These are phyloP conservation scores for Aphaenogaster rudis DNA, from an alignment of 1,140 invertebrate genomes.

Conservation along the genomic window DNA sequence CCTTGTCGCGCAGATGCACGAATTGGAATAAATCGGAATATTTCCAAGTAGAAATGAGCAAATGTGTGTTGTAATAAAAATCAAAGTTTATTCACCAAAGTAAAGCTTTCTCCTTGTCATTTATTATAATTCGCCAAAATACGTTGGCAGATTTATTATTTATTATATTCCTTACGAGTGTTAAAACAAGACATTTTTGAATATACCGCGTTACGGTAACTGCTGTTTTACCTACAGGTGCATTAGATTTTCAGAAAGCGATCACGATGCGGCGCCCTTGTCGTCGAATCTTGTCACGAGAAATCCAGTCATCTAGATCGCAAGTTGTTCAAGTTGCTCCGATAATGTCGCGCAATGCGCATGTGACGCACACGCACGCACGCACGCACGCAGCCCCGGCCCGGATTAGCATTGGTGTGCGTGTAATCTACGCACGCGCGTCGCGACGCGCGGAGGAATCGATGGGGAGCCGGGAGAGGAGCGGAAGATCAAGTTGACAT, in stretches of 20 bases:
- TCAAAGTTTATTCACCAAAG: not conserved
- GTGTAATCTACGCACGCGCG: not conserved
- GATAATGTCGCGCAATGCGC: slow-evolving; percentile 9
- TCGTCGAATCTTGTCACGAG: not conserved
- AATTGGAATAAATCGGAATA: not conserved
- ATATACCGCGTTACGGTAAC: not conserved
- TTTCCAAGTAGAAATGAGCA: not conserved
- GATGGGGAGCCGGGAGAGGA: not conserved
- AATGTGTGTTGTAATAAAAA: not conserved
- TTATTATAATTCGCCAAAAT: not conserved
- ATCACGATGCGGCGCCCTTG: not conserved
- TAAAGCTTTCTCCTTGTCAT: not conserved
- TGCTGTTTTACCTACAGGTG: slow-evolving; percentile 62
- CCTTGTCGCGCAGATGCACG: no score
- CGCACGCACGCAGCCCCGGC: not conserved
- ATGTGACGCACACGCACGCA: not conserved
- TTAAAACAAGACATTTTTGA: not conserved
- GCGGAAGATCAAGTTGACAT: not conserved
- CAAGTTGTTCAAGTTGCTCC: slow-evolving; percentile 21
- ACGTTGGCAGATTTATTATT: not conserved
- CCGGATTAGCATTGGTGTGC: not conserved
- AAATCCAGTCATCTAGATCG: slow-evolving; percentile 22
- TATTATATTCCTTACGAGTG: not conserved
- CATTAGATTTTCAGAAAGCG: not conserved
- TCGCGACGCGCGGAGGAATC: not conserved